Evolutionary conservation across 2,888 invertebrate species (phyloP), one percentile per base, ranked within the genome.

Genomic region (Dexiosoma caninum): DNA sequence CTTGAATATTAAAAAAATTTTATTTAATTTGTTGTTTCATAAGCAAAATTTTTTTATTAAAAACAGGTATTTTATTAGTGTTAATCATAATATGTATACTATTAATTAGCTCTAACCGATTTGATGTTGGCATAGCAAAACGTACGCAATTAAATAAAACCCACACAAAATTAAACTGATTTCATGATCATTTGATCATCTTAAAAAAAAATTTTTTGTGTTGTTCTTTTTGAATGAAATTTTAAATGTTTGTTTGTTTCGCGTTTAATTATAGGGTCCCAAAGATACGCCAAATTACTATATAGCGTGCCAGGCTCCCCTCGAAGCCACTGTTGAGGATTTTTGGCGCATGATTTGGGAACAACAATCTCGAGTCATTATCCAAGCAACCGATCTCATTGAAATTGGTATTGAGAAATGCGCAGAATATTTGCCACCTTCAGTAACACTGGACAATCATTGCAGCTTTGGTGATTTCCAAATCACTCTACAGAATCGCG

Each of bases 261-360:
- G 1, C 12, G 27, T 23, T 74, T 12, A 23, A 89, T 72, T 60
- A 1, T 67, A 97, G 97, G 98, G 98, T 64, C 96, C 96, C 0
- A 95, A 95, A 85, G 95, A 95, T 86, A 93, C 94, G 19, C 93
- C 93, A 30, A 95, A 95, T 85, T 95, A 95, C 89, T 98, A 98
- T 91, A 97, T 98, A 37, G 96, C 97, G 16, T 95, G 96, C 85
- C 98, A 98, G 90, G 97, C 96, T 9, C 98, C 98, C 0, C 91
- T 97, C 83, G 93, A 95, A 74, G 93, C 94, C 83, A 98, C 97
- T 0, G 94, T 96, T 0, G 92, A 92, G 32, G 98, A 98, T 90
- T 97, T 98, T 90, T 98, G 98, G 98, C 92, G 96, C 49, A 97
- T 98, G 98, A 93, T 97, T 62, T 98, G 98, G 98, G 97, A 98